Evolutionary conservation across 2,888 invertebrate species (phyloP).

Genomic region (Chymomyza caudatula): DNA sequence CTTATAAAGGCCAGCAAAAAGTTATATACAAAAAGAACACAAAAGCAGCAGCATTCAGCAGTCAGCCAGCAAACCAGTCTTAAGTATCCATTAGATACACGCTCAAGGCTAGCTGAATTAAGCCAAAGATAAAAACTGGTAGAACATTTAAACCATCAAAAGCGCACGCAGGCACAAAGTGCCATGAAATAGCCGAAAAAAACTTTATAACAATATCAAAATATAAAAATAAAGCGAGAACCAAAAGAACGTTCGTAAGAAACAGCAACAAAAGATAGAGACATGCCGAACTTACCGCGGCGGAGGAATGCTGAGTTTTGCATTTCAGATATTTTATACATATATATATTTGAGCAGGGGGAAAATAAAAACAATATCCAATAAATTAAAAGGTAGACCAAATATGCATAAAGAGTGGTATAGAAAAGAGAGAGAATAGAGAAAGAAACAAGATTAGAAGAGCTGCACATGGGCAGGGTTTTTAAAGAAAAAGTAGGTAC

Average conservation of each 20-base stretch:
- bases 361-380: constrained; percentile 63
- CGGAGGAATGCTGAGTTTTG: constrained; percentile 82
- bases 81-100: constrained; percentile 64
- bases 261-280: constrained; percentile 25
- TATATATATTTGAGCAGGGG: constrained; percentile 37
- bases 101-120: constrained; percentile 52
- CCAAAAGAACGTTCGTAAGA: constrained; percentile 19
- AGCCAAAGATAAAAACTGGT: constrained; percentile 41
- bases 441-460: constrained; percentile 29
- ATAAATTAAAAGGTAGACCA: constrained; percentile 56
- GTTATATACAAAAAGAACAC: constrained; percentile 15
- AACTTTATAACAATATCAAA: constrained; percentile 43
- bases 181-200: constrained; percentile 45
- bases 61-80: constrained; percentile 42
- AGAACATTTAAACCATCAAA: constrained; percentile 50
- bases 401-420: constrained; percentile 39
- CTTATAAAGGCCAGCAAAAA: constrained; percentile 15
- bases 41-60: constrained; percentile 41
- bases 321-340: constrained; percentile 59
- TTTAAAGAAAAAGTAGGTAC: neutral
- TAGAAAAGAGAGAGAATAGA: constrained; percentile 31
- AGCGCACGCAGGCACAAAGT: constrained; percentile 37
- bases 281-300: constrained; percentile 84
- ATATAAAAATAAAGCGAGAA: constrained; percentile 48
- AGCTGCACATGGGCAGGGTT: neutral